These are phyloP conservation scores for Elysia crispata DNA, from an alignment of 2,888 invertebrate genomes.

Conservation along the genomic window DNA sequence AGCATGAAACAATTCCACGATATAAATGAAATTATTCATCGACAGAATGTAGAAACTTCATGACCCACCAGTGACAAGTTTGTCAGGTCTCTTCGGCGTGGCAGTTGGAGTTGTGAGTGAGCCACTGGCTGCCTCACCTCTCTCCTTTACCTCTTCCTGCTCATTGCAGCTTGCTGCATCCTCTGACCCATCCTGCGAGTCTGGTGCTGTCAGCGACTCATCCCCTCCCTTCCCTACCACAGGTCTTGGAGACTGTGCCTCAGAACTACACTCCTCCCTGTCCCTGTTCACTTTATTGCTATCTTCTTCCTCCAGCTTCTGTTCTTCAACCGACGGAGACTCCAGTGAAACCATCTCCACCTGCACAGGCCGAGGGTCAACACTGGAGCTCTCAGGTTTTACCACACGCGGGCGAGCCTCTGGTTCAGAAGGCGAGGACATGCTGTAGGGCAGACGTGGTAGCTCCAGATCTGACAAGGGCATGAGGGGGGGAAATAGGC, in stretches of 20 bases:
- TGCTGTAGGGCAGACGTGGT: constrained; percentile 25
- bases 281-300: neutral
- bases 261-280: neutral
- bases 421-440: neutral
- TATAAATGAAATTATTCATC: no score
- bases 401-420: constrained; percentile 36
- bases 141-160: no score
- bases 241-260: no score
- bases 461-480: constrained; percentile 39
- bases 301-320: neutral
- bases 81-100: constrained; percentile 42
- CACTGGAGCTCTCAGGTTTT: constrained; percentile 44
- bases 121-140: no score
- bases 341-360: constrained; percentile 35
- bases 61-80: constrained; percentile 6
- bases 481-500: neutral
- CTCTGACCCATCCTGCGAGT: neutral
- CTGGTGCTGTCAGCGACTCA: neutral
- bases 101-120: no score
- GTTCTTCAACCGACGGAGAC: neutral
- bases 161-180: no score
- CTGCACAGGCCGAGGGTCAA: constrained; percentile 30
- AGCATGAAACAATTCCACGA: no score
- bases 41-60: no score
- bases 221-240: no score